Base-by-base conservation (phyloP, 1,140 invertebrate species). In the Alviniconcha marisindica region DNA sequence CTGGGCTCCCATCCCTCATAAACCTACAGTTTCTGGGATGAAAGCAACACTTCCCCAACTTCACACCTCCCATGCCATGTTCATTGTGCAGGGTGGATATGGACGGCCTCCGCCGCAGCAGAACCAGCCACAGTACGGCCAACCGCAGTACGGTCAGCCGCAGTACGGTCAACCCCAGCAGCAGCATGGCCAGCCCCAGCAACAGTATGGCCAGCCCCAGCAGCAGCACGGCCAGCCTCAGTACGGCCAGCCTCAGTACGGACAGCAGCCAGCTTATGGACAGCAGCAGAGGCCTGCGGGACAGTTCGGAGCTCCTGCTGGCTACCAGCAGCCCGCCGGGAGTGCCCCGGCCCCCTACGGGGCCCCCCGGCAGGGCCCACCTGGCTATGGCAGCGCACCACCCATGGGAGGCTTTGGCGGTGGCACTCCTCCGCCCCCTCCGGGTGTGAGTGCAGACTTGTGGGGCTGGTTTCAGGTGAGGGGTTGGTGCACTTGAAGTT, bases 381-480 rank as follows among this genome's bases (percentile, higher is more conserved):
- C 44, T 48, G 44, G 44, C 7, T 71, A 71, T 40, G 69, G 69
- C 15, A 40, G 69, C 24, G 33, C 36, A 33, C 69, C 69, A 24
- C 33, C 33, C 15, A 33, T 36, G 14, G 69, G 36, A 21, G 69
- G 33, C 3, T 71, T 40, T 18, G 69, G 36, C 14, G 38, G 69
- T 40, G 33, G 2, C 24, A 18, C 69, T 3, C 69, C 69, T 24
- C 2, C 69, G 10, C 69, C 69, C 38, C 69, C 69, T 24, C 69
- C 36, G 18, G 69, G 69, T 21, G 69, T 71, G 33, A 42, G 38
- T 71, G 10, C 10, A 1, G 69, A 71, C 7, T 36, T 71, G 36
- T 71, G 69, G 69, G 69, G 69, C 24, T 71, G 69, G 69, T 71
- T 71, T 71, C 69, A 71, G 69, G 69, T 40, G 24, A 71, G 69